Evolutionary conservation across 2,113 vertebrate genomes (phyloP).

Genomic region (Piaya cayana): DNA sequence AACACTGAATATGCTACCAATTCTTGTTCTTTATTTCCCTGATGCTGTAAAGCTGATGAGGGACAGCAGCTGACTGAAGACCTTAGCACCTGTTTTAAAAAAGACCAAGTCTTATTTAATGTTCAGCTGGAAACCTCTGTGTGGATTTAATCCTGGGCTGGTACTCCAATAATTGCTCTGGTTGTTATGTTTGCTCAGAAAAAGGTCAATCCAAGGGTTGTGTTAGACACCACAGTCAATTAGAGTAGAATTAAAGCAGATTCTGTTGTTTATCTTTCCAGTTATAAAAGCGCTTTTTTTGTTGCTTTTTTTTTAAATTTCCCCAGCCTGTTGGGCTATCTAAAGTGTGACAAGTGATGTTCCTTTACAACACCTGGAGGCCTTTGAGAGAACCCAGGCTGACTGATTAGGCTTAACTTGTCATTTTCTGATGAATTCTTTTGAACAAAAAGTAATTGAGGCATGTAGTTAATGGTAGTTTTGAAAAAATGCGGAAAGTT

Average conservation of each 20-base stretch:
- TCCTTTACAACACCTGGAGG: background rate
- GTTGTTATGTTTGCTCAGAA: background rate
- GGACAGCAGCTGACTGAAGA: background rate
- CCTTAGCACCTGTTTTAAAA: background rate
- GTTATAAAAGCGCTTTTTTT: background rate
- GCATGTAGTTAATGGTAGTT: background rate
- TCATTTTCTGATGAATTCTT: constrained; percentile 11
- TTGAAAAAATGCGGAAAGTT: background rate
- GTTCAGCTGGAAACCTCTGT: constrained; percentile 18
- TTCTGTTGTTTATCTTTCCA: constrained; percentile 22
- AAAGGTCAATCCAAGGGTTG: constrained; percentile 8
- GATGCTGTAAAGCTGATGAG: background rate
- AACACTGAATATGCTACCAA: background rate
- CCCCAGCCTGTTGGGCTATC: background rate
- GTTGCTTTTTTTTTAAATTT: background rate
- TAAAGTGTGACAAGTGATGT: background rate
- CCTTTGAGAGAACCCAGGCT: background rate
- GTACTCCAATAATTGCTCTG: constrained; percentile 1
- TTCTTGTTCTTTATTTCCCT: background rate
- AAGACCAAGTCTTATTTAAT: constrained; percentile 13
- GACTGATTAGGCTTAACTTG: constrained; percentile 19
- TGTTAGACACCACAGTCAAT: background rate
- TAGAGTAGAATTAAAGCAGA: background rate
- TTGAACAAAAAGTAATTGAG: background rate
- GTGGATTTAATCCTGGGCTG: background rate